Evolutionary conservation across 2,888 invertebrate genomes (phyloP).

Genomic region (Isoperla grammatica): DNA sequence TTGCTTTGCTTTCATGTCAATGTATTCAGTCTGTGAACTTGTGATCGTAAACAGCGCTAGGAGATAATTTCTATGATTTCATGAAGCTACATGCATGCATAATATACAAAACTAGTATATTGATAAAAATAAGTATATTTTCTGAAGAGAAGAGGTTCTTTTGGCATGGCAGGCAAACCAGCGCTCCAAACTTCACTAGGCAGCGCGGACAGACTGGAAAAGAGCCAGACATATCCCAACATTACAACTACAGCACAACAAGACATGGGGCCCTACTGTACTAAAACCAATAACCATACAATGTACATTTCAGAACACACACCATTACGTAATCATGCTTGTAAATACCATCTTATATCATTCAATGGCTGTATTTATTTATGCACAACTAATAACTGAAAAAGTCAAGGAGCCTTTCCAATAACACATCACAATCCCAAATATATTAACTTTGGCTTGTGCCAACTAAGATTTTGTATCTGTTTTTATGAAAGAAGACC

Average conservation of each 20-base stretch:
- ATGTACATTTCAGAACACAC: neutral
- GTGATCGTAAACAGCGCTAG: too few species aligned
- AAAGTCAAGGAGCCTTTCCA: neutral
- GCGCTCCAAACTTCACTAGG: conserved; percentile 32
- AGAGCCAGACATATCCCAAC: conserved; percentile 19
- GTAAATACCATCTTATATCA: too few species aligned
- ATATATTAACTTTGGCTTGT: neutral
- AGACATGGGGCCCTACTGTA: neutral
- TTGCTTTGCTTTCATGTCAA: too few species aligned
- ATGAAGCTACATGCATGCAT: neutral
- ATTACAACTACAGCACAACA: conserved; percentile 4
- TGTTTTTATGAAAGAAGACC: too few species aligned
- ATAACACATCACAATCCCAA: neutral
- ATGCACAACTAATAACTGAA: neutral
- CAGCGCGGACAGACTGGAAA: conserved; percentile 39
- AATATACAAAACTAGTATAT: conserved; percentile 21
- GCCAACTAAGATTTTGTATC: too few species aligned
- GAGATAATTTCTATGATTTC: too few species aligned
- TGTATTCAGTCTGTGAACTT: too few species aligned
- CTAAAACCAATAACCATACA: neutral
- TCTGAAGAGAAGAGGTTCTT: conserved; percentile 11
- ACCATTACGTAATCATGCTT: neutral
- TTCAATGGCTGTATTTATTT: neutral
- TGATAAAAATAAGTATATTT: conserved; percentile 18
- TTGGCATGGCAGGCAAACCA: neutral